Percentiles rank a stretch among this genome's conserved stretches.
phyloP scores from a whole-genome alignment of 1,140 invertebrate species.

The Ditylenchus dipsaci region DNA sequence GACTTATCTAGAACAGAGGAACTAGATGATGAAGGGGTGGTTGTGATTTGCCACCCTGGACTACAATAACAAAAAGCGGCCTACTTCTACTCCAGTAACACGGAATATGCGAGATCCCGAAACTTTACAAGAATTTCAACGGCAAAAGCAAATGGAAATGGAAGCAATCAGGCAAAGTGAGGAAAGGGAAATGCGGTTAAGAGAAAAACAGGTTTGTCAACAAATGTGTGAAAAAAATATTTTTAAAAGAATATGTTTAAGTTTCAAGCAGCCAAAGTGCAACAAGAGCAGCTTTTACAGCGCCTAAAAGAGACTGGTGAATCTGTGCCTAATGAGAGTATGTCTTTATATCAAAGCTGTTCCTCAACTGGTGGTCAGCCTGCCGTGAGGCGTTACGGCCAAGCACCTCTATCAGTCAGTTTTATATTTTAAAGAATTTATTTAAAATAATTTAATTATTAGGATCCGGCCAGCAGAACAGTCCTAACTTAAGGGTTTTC shows the following conservation, averaged over 20 bases:
- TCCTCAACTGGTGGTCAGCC: too few species aligned
- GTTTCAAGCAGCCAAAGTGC: constrained; percentile 44
- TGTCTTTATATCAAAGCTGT: too few species aligned
- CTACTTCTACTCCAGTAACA: constrained; percentile 23
- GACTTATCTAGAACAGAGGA: neutral
- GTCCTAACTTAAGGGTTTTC: constrained; percentile 38
- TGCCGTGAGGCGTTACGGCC: too few species aligned
- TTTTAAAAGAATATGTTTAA: neutral
- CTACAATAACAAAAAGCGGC: constrained; percentile 16
- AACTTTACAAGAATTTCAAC: constrained; percentile 43
- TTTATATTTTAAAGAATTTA: too few species aligned
- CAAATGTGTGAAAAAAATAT: neutral
- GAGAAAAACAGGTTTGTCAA: constrained; percentile 42
- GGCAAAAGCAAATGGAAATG: constrained; percentile 46
- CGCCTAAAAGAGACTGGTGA: neutral
- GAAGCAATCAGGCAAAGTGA: constrained; percentile 46
- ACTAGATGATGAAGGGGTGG: constrained; percentile 15
- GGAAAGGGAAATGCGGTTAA: constrained; percentile 24
- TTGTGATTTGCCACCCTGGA: constrained; percentile 52
- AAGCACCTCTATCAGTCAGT: too few species aligned
- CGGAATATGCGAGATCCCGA: constrained; percentile 50
- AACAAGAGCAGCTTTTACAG: constrained; percentile 37
- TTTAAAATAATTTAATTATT: too few species aligned
- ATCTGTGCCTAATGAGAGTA: neutral
- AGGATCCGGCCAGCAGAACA: constrained; percentile 7